Percentiles rank a stretch among this genome's conserved stretches.
Evolutionary conservation across 2,888 invertebrate genomes (phyloP).

Genomic region (Xestia ashworthii): DNA sequence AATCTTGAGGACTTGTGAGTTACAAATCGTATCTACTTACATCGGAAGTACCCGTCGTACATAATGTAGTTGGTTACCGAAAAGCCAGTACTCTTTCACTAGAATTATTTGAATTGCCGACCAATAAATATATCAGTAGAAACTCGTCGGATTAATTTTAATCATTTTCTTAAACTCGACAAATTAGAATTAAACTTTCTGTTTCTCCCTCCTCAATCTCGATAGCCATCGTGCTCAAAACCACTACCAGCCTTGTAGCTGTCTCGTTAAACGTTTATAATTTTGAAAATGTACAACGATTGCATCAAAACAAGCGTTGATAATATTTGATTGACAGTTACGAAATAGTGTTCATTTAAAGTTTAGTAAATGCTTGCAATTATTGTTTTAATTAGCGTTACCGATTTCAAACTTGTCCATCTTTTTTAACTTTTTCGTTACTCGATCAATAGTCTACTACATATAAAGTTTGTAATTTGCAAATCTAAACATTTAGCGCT

Average conservation of each 20-base stretch:
- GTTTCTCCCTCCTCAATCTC: background rate
- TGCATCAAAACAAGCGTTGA: slow-evolving; percentile 15
- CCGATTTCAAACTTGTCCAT: background rate
- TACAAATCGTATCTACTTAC: background rate
- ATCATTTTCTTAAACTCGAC: background rate
- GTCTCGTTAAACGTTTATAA: slow-evolving; percentile 6
- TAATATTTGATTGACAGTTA: slow-evolving; percentile 41
- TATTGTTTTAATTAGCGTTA: slow-evolving; percentile 21
- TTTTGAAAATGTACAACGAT: slow-evolving; percentile 21
- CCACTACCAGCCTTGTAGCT: background rate
- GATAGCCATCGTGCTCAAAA: background rate
- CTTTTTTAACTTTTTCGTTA: background rate
- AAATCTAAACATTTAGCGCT: background rate
- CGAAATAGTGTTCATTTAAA: slow-evolving; percentile 22
- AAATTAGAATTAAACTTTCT: background rate
- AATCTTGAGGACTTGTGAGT: slow-evolving; percentile 82
- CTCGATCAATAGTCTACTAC: background rate
- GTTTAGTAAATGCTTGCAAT: slow-evolving; percentile 15
- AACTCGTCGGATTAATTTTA: background rate
- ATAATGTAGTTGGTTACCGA: too few relatives aligned
- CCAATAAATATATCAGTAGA: background rate
- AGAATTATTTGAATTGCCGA: background rate
- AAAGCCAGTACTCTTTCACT: background rate
- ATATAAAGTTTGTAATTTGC: background rate
- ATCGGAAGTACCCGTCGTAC: too few relatives aligned